Conservation (phyloP, 2,113 vertebrate genomes). For the Eptatretus burgeri region DNA sequence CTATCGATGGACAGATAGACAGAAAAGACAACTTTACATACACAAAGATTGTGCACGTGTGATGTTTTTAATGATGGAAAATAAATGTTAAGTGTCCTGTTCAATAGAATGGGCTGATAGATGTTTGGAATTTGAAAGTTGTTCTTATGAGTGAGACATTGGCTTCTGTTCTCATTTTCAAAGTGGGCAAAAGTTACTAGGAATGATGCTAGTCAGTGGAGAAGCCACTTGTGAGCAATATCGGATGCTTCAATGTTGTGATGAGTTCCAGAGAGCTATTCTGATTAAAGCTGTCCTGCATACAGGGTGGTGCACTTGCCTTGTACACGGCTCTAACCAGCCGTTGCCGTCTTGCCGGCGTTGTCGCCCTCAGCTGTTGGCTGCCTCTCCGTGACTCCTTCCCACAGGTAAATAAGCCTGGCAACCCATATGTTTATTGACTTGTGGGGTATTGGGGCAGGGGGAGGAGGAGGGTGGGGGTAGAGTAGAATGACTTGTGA, state of each 20-base stretch:
- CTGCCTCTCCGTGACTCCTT: constrained; percentile 67
- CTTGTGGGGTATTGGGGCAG: background rate
- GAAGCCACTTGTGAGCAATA: background rate
- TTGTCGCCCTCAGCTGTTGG: constrained; percentile 89
- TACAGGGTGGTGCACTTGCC: constrained; percentile 71
- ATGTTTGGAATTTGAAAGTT: too few relatives aligned
- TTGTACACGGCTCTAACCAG: constrained; percentile 79
- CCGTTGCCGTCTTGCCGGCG: constrained; percentile 59
- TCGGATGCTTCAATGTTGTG: background rate
- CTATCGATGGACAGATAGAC: too few relatives aligned
- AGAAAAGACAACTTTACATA: too few relatives aligned
- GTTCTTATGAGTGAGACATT: too few relatives aligned
- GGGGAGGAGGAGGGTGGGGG: background rate
- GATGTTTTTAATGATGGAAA: too few relatives aligned
- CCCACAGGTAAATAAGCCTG: constrained; percentile 28
- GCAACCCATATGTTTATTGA: background rate
- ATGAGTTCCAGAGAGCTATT: rapidly evolving
- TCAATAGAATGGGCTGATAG: too few relatives aligned
- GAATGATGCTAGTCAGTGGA: background rate
- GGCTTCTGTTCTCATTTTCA: too few relatives aligned
- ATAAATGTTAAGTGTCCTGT: too few relatives aligned
- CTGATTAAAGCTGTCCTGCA: background rate
- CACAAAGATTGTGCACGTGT: too few relatives aligned
- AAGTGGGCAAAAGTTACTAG: background rate
- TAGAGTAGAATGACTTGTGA: background rate